phyloP scores from a whole-genome alignment of 2,888 invertebrate species.

The Ditylenchus weischeri region DNA sequence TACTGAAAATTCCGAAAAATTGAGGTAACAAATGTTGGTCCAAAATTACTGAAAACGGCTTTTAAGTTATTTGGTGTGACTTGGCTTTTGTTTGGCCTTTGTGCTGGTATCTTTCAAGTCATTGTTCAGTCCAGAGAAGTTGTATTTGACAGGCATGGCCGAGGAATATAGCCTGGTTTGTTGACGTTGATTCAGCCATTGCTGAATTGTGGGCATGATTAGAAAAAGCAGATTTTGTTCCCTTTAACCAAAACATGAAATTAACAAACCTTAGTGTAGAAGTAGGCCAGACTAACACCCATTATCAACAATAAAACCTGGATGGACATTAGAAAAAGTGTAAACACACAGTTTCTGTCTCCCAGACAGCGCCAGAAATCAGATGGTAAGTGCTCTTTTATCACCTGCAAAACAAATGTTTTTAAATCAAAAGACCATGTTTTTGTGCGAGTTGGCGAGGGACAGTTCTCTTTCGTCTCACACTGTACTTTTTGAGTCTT shows the following conservation, averaged over 20 bases:
- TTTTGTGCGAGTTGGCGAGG: too few relatives aligned
- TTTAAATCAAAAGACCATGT: too few relatives aligned
- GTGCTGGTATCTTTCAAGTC: too few relatives aligned
- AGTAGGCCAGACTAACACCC: constrained; percentile 39
- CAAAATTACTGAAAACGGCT: too few relatives aligned
- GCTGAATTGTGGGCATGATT: neutral
- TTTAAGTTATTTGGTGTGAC: too few relatives aligned
- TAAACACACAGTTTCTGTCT: constrained; percentile 44
- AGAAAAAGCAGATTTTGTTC: neutral
- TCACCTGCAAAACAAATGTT: neutral
- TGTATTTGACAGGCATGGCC: too few relatives aligned
- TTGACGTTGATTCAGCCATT: neutral
- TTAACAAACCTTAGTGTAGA: constrained; percentile 27
- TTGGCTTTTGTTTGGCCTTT: too few relatives aligned
- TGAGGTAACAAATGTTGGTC: too few relatives aligned
- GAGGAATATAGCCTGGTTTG: neutral
- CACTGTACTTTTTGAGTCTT: too few relatives aligned
- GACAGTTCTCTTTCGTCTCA: too few relatives aligned
- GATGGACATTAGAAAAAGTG: constrained; percentile 39
- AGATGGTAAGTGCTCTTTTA: neutral
- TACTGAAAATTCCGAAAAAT: too few relatives aligned
- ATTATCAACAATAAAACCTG: constrained; percentile 41
- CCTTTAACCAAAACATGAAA: neutral
- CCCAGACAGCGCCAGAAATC: constrained; percentile 31
- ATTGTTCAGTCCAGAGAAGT: too few relatives aligned